These are phyloP conservation scores for Montipora capitata DNA, from an alignment of 92 coral and sea anemone genomes.

Conservation along the genomic window DNA sequence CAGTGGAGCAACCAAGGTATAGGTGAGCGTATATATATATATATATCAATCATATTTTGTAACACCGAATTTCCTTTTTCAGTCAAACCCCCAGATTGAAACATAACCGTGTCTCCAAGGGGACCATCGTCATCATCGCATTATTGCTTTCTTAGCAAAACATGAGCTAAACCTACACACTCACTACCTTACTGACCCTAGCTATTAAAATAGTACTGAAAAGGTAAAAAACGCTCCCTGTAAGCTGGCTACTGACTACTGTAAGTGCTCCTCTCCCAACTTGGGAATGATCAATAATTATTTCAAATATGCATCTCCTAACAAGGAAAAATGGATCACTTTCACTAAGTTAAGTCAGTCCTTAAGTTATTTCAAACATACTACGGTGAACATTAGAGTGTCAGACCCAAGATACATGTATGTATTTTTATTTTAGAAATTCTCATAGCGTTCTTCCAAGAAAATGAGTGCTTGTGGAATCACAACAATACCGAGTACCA, in stretches of 20 bases:
- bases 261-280: constrained; percentile 4
- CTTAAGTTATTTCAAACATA: constrained; percentile 6
- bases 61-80: too few species aligned
- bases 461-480: constrained; percentile 36
- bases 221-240: constrained; percentile 1
- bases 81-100: too few species aligned
- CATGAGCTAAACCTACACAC: neutral
- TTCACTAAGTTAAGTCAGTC: neutral
- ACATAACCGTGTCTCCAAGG: too few species aligned
- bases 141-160: neutral
- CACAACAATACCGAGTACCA: constrained; percentile 26
- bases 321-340: neutral
- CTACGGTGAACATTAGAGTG: neutral
- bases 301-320: neutral
- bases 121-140: neutral
- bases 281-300: constrained; percentile 1
- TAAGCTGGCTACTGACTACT: neutral
- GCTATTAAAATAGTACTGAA: neutral
- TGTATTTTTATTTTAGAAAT: constrained; percentile 20
- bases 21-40: too few species aligned
- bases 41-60: too few species aligned
- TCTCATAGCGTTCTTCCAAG: constrained; percentile 20
- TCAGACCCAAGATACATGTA: neutral
- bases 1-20: too few species aligned
- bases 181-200: neutral